Percentiles rank a stretch among this genome's conserved stretches.
Evolutionary conservation across 2,797 vertebrate genomes (phyloP).

Genomic region (Lithobates pipiens): DNA sequence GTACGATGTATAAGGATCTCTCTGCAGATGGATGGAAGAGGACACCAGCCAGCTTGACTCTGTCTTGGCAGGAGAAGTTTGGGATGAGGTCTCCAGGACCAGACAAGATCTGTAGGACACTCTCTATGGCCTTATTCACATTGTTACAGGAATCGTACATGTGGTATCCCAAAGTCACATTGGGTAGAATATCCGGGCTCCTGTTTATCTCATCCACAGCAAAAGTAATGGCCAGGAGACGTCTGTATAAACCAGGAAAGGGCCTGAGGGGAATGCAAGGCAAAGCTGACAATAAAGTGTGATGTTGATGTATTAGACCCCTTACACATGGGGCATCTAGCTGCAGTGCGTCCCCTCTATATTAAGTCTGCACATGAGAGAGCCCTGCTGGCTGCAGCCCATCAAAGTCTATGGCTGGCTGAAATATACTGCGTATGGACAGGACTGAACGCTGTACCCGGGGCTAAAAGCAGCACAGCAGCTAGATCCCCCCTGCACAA

Average conservation of each 20-base stretch:
- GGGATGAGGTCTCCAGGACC: not conserved
- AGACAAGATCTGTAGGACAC: not conserved
- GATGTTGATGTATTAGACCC: no score
- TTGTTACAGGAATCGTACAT: not conserved
- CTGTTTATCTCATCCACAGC: not conserved
- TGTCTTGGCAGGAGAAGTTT: not conserved
- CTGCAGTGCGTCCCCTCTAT: no score
- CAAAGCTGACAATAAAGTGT: no score
- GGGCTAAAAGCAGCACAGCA: no score
- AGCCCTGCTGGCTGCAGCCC: no score
- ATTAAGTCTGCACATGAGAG: no score
- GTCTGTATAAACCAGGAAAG: not conserved
- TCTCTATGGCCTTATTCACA: not conserved
- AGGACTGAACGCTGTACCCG: no score
- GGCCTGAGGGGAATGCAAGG: not conserved
- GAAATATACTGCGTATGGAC: no score
- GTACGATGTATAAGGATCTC: not conserved
- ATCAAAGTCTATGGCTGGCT: no score
- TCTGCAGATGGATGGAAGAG: not conserved
- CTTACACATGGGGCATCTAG: no score
- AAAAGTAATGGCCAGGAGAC: not conserved
- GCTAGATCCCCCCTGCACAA: no score
- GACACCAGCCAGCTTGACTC: not conserved
- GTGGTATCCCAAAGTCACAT: not conserved
- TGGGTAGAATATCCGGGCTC: not conserved